Percentiles rank a stretch among this genome's conserved stretches.
Conservation (phyloP, 1,140 invertebrate species). For the Thalassaphorura encarpata region DNA sequence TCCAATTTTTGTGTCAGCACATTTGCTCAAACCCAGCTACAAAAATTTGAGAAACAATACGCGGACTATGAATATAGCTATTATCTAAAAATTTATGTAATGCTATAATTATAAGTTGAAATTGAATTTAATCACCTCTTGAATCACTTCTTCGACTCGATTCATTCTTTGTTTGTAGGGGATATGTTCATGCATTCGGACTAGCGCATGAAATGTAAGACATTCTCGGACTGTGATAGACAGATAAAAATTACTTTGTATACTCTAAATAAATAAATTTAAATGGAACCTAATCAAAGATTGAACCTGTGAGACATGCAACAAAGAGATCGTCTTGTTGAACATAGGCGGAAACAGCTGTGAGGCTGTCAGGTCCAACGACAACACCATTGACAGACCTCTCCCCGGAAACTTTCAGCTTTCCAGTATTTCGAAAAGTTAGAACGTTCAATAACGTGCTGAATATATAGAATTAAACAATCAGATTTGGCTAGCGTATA, state of each 20-base stretch:
- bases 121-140: slow-evolving; percentile 56
- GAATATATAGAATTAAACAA: slow-evolving; percentile 52
- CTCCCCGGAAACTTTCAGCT: slow-evolving; percentile 19
- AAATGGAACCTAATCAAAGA: slow-evolving; percentile 86
- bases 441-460: slow-evolving; percentile 50
- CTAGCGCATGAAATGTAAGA: slow-evolving; percentile 78
- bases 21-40: slow-evolving; percentile 72
- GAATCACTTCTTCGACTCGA: slow-evolving; percentile 79
- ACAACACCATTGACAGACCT: slow-evolving; percentile 32
- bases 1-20: slow-evolving; percentile 77
- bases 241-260: too few species aligned
- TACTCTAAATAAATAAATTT: slow-evolving; percentile 92
- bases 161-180: slow-evolving; percentile 60
- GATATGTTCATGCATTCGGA: slow-evolving; percentile 78
- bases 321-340: slow-evolving; percentile 93
- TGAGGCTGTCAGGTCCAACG: slow-evolving; percentile 35
- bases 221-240: slow-evolving; percentile 85
- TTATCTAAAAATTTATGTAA: neutral
- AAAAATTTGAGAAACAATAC: slow-evolving; percentile 1
- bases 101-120: slow-evolving; percentile 3
- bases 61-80: neutral
- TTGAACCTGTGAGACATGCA: too few species aligned
- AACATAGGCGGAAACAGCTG: slow-evolving; percentile 67
- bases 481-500: slow-evolving; percentile 61
- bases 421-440: slow-evolving; percentile 41